phyloP scores from a whole-genome alignment of 2,888 invertebrate genomes.

The Calameuta pallipes region DNA sequence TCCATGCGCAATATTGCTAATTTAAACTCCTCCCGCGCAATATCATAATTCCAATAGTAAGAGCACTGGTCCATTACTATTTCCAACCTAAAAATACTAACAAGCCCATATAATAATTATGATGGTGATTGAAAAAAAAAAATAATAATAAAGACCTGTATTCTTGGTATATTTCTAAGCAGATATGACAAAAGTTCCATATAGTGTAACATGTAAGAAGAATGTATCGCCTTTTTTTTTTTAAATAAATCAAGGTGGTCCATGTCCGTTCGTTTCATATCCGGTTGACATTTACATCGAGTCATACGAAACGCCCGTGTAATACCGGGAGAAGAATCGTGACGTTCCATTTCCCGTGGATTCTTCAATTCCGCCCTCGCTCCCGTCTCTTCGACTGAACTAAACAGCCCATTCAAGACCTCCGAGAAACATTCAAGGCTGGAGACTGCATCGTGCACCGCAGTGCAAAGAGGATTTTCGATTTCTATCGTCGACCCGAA shows the following conservation, averaged over 20 bases:
- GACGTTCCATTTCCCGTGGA: neutral
- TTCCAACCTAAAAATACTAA: neutral
- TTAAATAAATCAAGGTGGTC: constrained; percentile 36
- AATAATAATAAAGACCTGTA: neutral
- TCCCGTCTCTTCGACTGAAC: neutral
- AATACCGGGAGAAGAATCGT: neutral
- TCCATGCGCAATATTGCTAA: too few relatives aligned
- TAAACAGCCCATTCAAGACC: neutral
- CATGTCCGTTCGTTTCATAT: constrained; percentile 24
- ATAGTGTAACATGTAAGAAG: neutral
- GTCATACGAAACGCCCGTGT: constrained; percentile 14
- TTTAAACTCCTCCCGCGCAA: too few relatives aligned
- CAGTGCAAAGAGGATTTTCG: neutral
- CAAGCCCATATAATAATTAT: neutral
- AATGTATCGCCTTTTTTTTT: neutral
- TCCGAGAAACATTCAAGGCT: neutral
- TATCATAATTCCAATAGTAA: neutral
- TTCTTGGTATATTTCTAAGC: neutral
- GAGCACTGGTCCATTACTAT: neutral
- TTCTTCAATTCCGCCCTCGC: neutral
- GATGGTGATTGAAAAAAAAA: neutral
- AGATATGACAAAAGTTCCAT: neutral
- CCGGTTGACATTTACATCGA: constrained; percentile 24
- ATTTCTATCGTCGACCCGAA: neutral
- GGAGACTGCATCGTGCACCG: neutral